phyloP scores from a whole-genome alignment of 2,797 vertebrate genomes.

The Xenentodon cancila region DNA sequence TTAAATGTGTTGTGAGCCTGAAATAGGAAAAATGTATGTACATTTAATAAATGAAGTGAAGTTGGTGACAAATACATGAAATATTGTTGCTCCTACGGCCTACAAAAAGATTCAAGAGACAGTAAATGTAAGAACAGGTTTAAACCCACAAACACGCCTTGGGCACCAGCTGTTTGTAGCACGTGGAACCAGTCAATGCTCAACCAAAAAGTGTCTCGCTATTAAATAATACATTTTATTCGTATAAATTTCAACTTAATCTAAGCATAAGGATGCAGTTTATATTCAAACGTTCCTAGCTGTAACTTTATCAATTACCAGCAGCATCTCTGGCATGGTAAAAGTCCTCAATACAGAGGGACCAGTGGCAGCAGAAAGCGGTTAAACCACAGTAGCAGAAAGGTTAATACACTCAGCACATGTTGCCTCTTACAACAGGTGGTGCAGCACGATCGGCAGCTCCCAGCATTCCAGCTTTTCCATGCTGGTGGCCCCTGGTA shows the following conservation, averaged over 20 bases:
- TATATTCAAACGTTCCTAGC: slow-evolving; percentile 20
- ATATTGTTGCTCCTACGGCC: too few species aligned
- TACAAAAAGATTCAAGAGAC: too few species aligned
- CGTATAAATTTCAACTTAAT: slow-evolving; percentile 19
- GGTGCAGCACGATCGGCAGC: slow-evolving; percentile 86
- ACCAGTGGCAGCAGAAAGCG: slow-evolving; percentile 70
- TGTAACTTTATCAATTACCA: slow-evolving; percentile 56
- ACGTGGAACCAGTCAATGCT: slow-evolving; percentile 1
- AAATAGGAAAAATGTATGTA: too few species aligned
- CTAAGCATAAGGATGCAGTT: slow-evolving; percentile 7
- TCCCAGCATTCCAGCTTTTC: slow-evolving; percentile 91
- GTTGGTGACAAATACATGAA: too few species aligned
- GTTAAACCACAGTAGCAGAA: slow-evolving; percentile 92
- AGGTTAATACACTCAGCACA: slow-evolving; percentile 98
- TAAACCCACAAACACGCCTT: slow-evolving; percentile 22
- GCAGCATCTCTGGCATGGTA: slow-evolving; percentile 37
- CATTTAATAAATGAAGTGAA: too few species aligned
- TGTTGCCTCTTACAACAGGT: slow-evolving; percentile 95
- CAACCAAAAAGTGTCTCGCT: not conserved
- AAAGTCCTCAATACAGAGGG: slow-evolving; percentile 47
- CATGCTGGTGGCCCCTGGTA: slow-evolving; percentile 94
- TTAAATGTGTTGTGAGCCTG: too few species aligned
- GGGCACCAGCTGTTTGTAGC: slow-evolving; percentile 1
- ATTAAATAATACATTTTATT: slow-evolving; percentile 1
- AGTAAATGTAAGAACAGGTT: slow-evolving; percentile 4